Conservation (phyloP, 2,797 vertebrate species). For the Squalus acanthias region DNA sequence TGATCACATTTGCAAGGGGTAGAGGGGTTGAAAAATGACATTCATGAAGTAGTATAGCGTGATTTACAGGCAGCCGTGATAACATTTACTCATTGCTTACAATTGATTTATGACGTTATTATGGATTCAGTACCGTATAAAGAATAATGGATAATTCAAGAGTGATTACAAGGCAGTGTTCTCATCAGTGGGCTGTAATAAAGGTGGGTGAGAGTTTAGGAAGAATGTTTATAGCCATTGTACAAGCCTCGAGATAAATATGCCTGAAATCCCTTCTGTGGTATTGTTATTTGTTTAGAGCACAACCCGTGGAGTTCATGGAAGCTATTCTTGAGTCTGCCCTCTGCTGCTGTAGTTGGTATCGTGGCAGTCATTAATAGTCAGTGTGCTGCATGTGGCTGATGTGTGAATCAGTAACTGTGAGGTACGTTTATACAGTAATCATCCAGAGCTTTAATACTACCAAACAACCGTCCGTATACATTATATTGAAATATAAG, state of each 20-base stretch:
- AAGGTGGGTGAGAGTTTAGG: not conserved
- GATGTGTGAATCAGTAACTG: not conserved
- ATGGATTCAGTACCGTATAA: not conserved
- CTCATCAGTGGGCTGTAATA: not conserved
- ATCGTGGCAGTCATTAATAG: not conserved
- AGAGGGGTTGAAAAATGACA: not conserved
- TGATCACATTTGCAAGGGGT: not conserved
- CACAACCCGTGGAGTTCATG: not conserved
- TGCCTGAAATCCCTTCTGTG: not conserved
- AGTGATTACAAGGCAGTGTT: not conserved
- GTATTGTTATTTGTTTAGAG: not conserved
- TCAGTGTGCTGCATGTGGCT: not conserved
- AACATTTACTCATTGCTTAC: not conserved
- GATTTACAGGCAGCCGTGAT: not conserved
- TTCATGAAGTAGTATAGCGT: not conserved
- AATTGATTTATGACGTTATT: slow-evolving; percentile 7
- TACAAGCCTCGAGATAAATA: not conserved
- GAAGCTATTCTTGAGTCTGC: not conserved
- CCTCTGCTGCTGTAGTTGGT: not conserved
- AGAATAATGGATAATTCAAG: not conserved
- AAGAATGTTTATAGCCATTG: not conserved
- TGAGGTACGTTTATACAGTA: not conserved
- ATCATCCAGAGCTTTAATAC: not conserved
- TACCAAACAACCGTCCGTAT: not conserved
- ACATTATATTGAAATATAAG: not conserved